A percentile compares a stretch with the other conserved stretches of the same genome.
phyloP scores from a whole-genome alignment of 2,113 vertebrate genomes.

The Phainopepla nitens region DNA sequence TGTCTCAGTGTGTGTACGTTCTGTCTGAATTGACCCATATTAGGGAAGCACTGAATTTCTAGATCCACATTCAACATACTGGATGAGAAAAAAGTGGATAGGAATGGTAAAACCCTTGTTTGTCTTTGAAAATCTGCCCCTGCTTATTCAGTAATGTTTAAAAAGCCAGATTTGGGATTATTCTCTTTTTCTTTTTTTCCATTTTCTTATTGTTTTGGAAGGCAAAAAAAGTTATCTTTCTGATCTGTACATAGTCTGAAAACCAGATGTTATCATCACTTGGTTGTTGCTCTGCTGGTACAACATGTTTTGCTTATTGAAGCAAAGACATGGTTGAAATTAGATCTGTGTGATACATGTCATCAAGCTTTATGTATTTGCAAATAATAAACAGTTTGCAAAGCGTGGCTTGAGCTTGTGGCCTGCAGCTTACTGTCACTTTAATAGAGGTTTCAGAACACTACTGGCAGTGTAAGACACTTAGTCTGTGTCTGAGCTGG shows the following conservation, averaged over 20 bases:
- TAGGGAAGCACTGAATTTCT: neutral
- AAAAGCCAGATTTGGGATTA: neutral
- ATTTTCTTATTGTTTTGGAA: neutral
- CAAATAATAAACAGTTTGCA: conserved; percentile 44
- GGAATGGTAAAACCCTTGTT: neutral
- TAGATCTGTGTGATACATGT: conserved; percentile 31
- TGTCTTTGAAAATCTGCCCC: neutral
- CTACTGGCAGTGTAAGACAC: neutral
- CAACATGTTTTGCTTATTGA: conserved; percentile 63
- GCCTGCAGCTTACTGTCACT: neutral
- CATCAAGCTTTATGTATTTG: conserved; percentile 39
- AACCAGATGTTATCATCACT: conserved; percentile 59
- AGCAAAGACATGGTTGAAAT: conserved; percentile 59
- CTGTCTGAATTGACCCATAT: neutral
- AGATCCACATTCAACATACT: neutral
- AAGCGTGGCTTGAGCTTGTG: neutral
- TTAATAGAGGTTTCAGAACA: neutral
- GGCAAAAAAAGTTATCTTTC: neutral
- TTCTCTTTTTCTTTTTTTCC: neutral
- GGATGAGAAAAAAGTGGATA: neutral
- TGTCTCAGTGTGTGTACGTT: neutral
- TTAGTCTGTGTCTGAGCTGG: neutral
- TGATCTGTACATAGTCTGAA: neutral
- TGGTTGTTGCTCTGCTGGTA: conserved; percentile 55
- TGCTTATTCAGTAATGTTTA: neutral